These are phyloP conservation scores for Scaptomyza pallida DNA, from an alignment of 1,140 invertebrate species.

Conservation along the genomic window DNA sequence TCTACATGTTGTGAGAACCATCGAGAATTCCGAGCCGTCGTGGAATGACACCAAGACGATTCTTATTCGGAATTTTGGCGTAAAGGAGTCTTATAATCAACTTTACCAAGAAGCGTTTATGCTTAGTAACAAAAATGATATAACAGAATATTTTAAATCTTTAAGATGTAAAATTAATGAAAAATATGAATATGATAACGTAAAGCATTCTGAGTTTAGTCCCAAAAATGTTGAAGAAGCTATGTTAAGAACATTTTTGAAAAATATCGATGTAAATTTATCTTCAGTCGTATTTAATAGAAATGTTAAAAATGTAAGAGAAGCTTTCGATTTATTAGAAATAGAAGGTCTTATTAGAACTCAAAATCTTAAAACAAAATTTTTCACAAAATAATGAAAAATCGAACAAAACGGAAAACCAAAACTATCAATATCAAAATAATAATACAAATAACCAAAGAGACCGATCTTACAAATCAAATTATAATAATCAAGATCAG, in stretches of 20 bases:
- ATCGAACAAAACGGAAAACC: slow-evolving; percentile 10
- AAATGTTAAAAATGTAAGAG: slow-evolving; percentile 38
- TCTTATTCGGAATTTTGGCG: slow-evolving; percentile 33
- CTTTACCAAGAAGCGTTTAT: too few species aligned
- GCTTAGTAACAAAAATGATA: too few species aligned
- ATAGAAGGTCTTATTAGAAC: slow-evolving; percentile 8
- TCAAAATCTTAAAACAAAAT: slow-evolving; percentile 20
- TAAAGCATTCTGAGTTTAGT: slow-evolving; percentile 30
- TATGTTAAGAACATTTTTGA: slow-evolving; percentile 36
- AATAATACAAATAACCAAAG: slow-evolving; percentile 14
- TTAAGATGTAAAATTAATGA: too few species aligned
- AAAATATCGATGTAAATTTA: slow-evolving; percentile 38
- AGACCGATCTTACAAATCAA: slow-evolving; percentile 1
- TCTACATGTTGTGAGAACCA: slow-evolving; percentile 38
- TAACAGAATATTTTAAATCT: too few species aligned
- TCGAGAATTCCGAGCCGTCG: slow-evolving; percentile 21
- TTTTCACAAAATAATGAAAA: slow-evolving; percentile 33
- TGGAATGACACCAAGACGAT: slow-evolving; percentile 20
- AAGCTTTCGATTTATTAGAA: slow-evolving; percentile 21
- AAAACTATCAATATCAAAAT: neutral
- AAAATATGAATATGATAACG: neutral
- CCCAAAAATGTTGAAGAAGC: slow-evolving; percentile 25
- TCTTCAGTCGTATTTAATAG: slow-evolving; percentile 28
- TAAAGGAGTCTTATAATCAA: slow-evolving; percentile 26
- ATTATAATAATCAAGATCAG: slow-evolving; percentile 23